Base-by-base conservation (phyloP, 2,888 invertebrate genomes). In the Epirrhoe tristata region DNA sequence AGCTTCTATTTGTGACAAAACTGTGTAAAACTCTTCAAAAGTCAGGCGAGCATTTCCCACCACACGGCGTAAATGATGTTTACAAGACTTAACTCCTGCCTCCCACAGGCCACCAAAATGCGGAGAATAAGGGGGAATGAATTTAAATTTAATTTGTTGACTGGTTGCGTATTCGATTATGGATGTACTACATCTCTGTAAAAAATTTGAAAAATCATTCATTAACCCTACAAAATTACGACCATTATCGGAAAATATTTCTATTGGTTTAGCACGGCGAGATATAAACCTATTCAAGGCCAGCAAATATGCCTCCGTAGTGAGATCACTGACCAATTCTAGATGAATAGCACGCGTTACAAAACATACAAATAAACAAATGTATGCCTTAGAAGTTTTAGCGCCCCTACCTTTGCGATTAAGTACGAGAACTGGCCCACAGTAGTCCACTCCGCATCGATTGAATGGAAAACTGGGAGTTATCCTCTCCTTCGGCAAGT, bases 191-290 rank as follows among this genome's bases (percentile, higher is more conserved):
- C 50, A 50, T 50, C 7, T 50, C 14, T 16, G 14, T 50, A 50
- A 16, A 16, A 16, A 16, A 50, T 50, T n/a, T n/a, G n/a, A n/a
- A n/a, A n/a, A n/a, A n/a, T n/a, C n/a, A n/a, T n/a, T n/a, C n/a
- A n/a, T n/a, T 50, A 50, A 50, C 5, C 50, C 50, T n/a, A 50
- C 50, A 8, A 50, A 50, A 17, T 50, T 50, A 50, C 50, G 50
- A 8, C 50, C 50, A 16, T 50, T 16, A 50, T 50, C 50, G 6
- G 50, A 50, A n/a, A 50, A 50, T 50, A 50, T 50, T 50, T 50
- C 14, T 50, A 16, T n/a, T 16, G 50, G 50, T 16, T 50, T 50
- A 50, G 14, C 1, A 50, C 50, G 50, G 14, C 16, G n/a, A 16
- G 50, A 50, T 6, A 50, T 50, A 50, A 50, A 50, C 7, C 50